Evolutionary conservation across 2,888 invertebrate species (phyloP), one percentile per base, ranked within the genome.

Genomic region (Ashinkailepas kermadecensis): DNA sequence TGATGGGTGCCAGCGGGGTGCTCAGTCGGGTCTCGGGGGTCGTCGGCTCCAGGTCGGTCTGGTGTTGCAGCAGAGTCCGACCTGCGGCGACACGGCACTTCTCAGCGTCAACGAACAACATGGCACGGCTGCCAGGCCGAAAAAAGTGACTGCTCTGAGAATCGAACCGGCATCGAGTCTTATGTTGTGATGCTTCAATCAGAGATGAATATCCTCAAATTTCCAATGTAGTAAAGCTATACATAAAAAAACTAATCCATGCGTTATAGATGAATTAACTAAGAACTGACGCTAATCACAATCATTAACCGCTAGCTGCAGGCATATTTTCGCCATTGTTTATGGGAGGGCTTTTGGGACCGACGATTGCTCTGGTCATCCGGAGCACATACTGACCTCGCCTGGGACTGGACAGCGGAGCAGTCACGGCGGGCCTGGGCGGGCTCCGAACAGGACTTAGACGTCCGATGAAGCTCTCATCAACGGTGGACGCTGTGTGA

Each of bases 381-480:
- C 39, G 39, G 39, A 39, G 4, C 39, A 39, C 39, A 4, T 39
- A 59, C 74, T 56, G 21, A 74, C 74, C 74, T 74, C 56, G 54
- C 21, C 56, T 74, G 54, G 74, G 74, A 39, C 74, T 74, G 56
- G 56, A 56, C 10, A 9, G 15, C 13, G 54, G 54, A 21, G 56
- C 21, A 0, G 54, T 18, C 9, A 21, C 21, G 1, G 74, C 54
- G 21, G 74, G 21, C 15, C 15, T 18, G 21, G 54, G 74, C 4
- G 74, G 74, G 21, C 74, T 74, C 1, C 18, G 54, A 0, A 10
- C 21, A 7, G 74, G 74, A 56, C 74, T 74, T 21, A 74, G 56
- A 10, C 74, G 74, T 10, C 74, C 74, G 21, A 56, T 74, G 74
- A 74, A 74, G 54, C 54, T 74, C 56, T 74, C 74, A 39, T 74